Evolutionary conservation across 2,113 vertebrate species (phyloP), one percentile per base, ranked within the genome.

Genomic region (Perccottus glenii): DNA sequence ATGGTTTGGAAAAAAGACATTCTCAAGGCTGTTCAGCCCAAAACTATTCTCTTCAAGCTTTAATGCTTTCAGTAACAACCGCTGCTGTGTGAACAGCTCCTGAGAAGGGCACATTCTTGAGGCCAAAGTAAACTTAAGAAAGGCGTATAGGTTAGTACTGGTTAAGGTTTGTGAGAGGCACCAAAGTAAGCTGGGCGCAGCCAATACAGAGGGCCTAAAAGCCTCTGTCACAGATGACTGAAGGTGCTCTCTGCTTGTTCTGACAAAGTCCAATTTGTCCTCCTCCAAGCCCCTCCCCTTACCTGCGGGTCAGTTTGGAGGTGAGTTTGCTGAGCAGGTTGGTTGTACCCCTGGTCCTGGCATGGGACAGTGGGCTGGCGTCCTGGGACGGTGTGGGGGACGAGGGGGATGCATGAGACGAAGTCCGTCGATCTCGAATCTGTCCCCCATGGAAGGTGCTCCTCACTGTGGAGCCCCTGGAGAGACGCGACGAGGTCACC

Each of bases 381-480:
- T 98, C 95, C 0, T 95, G 94, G 5, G 94, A 93, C 42, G 92
- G 91, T 0, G 95, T 95, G 0, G 96, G 96, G 0, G 95, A 96
- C 2, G 93, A 91, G 0, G 95, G 94, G 0, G 94, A 93, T 0
- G 93, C 94, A 19, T 95, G 94, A 6, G 93, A 93, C 1, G 90
- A 87, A 12, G 92, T 91, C 4, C 95, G 91, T 0, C 95, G 93
- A 72, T 97, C 96, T 50, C 96, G 85, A 19, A 97, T 92, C 78
- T 97, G 96, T n/a, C 95, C 96, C 0, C 96, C 96, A 0, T 98
- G 96, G 90, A 98, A 97, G 64, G 96, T 97, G 90, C 96, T 97
- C 75, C 96, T 94, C 70, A 94, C 93, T 3, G 94, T 92, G 75
- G 95, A 93, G 27, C 96, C 95, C 1, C 96, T 91, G 2, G 93